phyloP scores from a whole-genome alignment of 2,888 invertebrate species.

The Heterodera filipjevi region DNA sequence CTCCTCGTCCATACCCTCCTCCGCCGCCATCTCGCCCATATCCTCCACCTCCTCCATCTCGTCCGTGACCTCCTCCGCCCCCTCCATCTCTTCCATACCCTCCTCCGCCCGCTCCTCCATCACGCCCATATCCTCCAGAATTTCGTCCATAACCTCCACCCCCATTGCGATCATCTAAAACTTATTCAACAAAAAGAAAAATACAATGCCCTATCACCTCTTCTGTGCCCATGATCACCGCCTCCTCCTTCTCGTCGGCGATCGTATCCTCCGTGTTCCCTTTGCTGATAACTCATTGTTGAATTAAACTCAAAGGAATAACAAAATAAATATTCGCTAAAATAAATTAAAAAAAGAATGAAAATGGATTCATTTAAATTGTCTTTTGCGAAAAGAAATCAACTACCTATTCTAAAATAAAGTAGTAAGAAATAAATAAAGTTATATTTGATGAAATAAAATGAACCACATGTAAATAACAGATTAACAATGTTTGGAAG shows the following conservation, averaged over 20 bases:
- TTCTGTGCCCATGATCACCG: background rate
- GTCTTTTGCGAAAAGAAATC: too few relatives aligned
- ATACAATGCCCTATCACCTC: background rate
- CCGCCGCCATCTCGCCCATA: background rate
- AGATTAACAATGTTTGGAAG: too few relatives aligned
- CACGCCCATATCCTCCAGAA: background rate
- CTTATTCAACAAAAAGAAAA: background rate
- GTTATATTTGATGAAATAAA: too few relatives aligned
- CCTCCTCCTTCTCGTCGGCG: background rate
- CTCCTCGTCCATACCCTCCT: background rate
- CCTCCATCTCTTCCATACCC: background rate
- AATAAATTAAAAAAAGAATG: too few relatives aligned
- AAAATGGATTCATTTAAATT: too few relatives aligned
- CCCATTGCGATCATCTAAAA: background rate
- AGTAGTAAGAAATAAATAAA: too few relatives aligned
- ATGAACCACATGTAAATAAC: too few relatives aligned
- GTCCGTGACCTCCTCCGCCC: background rate
- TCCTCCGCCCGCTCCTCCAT: background rate
- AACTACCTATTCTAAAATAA: too few relatives aligned
- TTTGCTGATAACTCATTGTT: conserved; percentile 8
- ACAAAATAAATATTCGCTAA: too few relatives aligned
- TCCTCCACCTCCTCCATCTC: background rate
- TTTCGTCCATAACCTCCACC: background rate
- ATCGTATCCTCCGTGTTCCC: background rate
- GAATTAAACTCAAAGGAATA: background rate